Percentiles rank a stretch among this genome's conserved stretches.
Evolutionary conservation across 2,797 vertebrate species (phyloP).

Genomic region (Thripadectes ignobilis): DNA sequence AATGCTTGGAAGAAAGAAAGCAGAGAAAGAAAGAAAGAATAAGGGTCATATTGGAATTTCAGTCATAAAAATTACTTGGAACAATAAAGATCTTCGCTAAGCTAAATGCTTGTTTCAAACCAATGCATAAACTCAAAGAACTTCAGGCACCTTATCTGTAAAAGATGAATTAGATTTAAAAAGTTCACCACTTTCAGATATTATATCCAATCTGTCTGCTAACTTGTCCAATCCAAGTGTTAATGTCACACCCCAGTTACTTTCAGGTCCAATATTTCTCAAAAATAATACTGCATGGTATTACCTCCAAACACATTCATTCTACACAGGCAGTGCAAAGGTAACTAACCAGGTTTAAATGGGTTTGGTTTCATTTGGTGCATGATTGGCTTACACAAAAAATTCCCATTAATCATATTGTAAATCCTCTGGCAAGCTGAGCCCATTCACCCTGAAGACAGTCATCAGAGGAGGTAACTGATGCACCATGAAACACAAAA

Average conservation of each 20-base stretch:
- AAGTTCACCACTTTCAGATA: background rate
- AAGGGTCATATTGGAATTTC: background rate
- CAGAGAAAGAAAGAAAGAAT: background rate
- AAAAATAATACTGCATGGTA: background rate
- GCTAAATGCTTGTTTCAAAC: background rate
- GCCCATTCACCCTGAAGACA: constrained; percentile 13
- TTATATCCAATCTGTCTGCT: background rate
- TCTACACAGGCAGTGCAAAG: background rate
- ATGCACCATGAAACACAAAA: constrained; percentile 4
- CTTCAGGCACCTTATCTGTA: background rate
- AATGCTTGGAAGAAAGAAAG: background rate
- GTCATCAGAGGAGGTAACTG: constrained; percentile 16
- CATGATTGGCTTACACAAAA: background rate
- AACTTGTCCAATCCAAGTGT: background rate
- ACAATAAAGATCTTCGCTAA: background rate
- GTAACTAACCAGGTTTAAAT: background rate
- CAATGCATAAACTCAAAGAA: background rate
- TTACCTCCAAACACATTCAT: background rate
- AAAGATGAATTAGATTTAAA: background rate
- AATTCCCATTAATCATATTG: background rate
- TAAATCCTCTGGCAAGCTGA: constrained; percentile 24
- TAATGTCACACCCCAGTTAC: background rate
- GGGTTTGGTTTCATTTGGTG: constrained; percentile 22
- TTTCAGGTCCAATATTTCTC: background rate
- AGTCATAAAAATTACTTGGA: background rate